Evolutionary conservation across 2,888 invertebrate genomes (phyloP).

Genomic region (Tenthredo scrophulariae): DNA sequence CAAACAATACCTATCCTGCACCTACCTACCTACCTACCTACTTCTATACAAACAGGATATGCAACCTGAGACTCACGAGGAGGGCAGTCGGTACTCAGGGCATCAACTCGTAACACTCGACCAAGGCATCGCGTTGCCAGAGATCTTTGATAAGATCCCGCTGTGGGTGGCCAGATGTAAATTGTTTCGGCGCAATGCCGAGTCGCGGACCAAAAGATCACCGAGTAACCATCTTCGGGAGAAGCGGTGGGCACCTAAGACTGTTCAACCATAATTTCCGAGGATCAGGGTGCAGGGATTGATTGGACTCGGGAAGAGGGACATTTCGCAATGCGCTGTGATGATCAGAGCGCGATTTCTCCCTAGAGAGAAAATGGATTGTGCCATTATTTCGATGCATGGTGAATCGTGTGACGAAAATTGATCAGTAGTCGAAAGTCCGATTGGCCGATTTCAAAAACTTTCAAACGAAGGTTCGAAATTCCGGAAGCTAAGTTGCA

Average conservation of each 20-base stretch:
- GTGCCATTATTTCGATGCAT: too few relatives aligned
- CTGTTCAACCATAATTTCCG: neutral
- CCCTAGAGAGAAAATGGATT: too few relatives aligned
- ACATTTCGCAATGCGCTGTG: neutral
- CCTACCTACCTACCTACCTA: neutral
- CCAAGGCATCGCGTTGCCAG: slow-evolving; percentile 60
- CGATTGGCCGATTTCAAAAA: too few relatives aligned
- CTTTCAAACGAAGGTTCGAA: too few relatives aligned
- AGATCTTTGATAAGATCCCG: slow-evolving; percentile 76
- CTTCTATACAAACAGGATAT: slow-evolving; percentile 70
- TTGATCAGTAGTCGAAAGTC: too few relatives aligned
- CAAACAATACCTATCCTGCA: slow-evolving; percentile 7
- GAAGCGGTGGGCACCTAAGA: neutral
- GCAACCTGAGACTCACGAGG: slow-evolving; percentile 71
- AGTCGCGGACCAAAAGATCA: slow-evolving; percentile 28
- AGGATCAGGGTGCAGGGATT: neutral
- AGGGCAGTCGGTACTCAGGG: slow-evolving; percentile 56
- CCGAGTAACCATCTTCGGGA: neutral
- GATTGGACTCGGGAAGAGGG: neutral
- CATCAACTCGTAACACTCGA: slow-evolving; percentile 57
- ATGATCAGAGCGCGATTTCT: neutral
- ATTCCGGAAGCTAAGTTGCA: too few relatives aligned
- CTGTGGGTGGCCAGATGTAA: slow-evolving; percentile 74
- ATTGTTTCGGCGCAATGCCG: slow-evolving; percentile 48
- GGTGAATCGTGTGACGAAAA: too few relatives aligned